phyloP scores from a whole-genome alignment of 2,888 invertebrate species.

The Nasonovia ribisnigri region DNA sequence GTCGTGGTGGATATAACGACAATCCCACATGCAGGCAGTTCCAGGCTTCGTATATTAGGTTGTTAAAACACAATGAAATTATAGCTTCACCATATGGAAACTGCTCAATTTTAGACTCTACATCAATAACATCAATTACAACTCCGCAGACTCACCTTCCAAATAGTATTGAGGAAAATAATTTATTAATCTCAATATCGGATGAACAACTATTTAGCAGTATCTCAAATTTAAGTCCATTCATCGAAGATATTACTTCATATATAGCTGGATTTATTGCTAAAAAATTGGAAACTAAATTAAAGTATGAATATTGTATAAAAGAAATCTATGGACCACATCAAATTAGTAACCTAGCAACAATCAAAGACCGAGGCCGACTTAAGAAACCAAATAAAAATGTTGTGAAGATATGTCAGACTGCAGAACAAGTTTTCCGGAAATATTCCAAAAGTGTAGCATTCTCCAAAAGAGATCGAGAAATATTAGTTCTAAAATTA shows the following conservation, averaged over 20 bases:
- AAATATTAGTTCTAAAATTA: conserved; percentile 12
- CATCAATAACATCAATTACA: not conserved
- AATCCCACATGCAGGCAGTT: conserved; percentile 54
- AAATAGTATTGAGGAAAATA: conserved; percentile 4
- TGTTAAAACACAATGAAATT: conserved; percentile 22
- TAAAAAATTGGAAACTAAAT: conserved; percentile 16
- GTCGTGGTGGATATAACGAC: conserved; percentile 40
- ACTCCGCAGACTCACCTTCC: not conserved
- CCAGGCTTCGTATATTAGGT: not conserved
- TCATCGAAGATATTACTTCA: conserved; percentile 25
- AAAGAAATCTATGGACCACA: conserved; percentile 11
- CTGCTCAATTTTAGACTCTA: conserved; percentile 21
- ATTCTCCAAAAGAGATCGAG: conserved; percentile 18
- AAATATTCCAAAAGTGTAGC: not conserved
- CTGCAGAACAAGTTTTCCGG: conserved; percentile 34
- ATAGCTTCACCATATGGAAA: conserved; percentile 22
- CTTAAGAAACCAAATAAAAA: not conserved
- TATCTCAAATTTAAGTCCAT: not conserved
- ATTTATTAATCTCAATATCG: not conserved
- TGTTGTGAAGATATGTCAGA: conserved; percentile 13
- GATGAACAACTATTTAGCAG: conserved; percentile 13
- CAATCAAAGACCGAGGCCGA: conserved; percentile 8
- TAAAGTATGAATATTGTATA: conserved; percentile 22
- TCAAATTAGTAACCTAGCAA: conserved; percentile 6
- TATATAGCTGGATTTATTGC: conserved; percentile 34